Evolutionary conservation across 2,888 invertebrate genomes (phyloP).

Genomic region (Eupithecia vulgata): DNA sequence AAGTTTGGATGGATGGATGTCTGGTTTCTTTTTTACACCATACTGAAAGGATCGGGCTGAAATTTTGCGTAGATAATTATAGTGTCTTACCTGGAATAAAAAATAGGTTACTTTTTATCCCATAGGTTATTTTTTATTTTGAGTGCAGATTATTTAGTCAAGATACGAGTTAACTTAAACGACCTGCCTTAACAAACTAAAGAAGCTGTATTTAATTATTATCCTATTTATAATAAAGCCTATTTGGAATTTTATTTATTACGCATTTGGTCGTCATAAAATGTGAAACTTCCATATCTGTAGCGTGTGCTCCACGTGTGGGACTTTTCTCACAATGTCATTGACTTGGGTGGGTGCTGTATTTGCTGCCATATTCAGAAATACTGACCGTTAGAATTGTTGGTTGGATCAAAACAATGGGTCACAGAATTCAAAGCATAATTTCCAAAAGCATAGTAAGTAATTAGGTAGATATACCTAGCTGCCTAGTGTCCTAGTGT

Average conservation of each 20-base stretch:
- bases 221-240: too few species aligned
- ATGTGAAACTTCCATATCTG: neutral
- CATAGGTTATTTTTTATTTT: too few species aligned
- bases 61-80: too few species aligned
- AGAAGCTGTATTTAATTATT: constrained; percentile 1
- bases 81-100: too few species aligned
- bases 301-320: neutral
- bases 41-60: too few species aligned
- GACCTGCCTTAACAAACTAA: neutral
- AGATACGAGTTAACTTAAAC: neutral
- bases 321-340: constrained; percentile 43
- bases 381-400: constrained; percentile 46
- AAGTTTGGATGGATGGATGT: too few species aligned
- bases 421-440: neutral
- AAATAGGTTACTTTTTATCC: too few species aligned
- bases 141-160: neutral
- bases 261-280: constrained; percentile 1
- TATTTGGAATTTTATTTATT: neutral
- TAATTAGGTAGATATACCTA: neutral
- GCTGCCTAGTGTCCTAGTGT: too few species aligned
- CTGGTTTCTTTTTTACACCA: too few species aligned
- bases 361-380: constrained; percentile 44
- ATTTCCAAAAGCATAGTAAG: neutral
- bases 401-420: constrained; percentile 45
- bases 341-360: constrained; percentile 45